Base-by-base conservation (phyloP, 2,888 invertebrate species). In the Neocrepidodera transversa region DNA sequence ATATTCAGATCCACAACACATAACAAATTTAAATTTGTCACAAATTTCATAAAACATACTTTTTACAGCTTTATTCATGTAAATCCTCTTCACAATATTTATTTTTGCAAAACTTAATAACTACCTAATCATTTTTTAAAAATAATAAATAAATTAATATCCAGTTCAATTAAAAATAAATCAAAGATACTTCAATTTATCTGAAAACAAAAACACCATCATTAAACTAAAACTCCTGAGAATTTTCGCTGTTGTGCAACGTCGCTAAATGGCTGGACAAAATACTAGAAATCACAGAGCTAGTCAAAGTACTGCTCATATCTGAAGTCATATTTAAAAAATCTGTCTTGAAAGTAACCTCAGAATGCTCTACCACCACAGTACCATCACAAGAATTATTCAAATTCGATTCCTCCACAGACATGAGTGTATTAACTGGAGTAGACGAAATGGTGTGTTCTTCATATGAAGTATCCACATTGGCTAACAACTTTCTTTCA, bases 311-410 rank as follows among this genome's bases (percentile, higher is more conserved):
- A 1, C 77, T 78, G 63, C 78, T 79, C 66, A 78, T 77, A 67
- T 80, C 80, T 0, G 80, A 77, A 1, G 71, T 68, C 62, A 79
- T 76, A 65, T 78, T 77, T 47, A 79, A 74, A 65, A 78, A 79
- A 63, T 75, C 60, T n/a, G 55, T 50, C 17, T 63, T 64, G 47
- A 59, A 60, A 20, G 47, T 26, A 28, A 40, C 30, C 11, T 64
- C 66, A 2, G 53, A 47, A 2, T 50, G 52, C 48, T 80, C 79
- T 17, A 78, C 57, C 58, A 77, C 69, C 35, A 77, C 73, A 48
- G 78, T 64, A 6, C 76, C 74, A 63, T 80, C 80, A 3, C 78
- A 77, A 8, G 79, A 78, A 2, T 79, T 79, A 8, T 79, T 77
- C 16, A 79, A 79, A 0, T 6, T 2, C 2, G 74, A 79, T 14